Conservation (phyloP, 2,113 vertebrate genomes). For the Archocentrus centrarchus region DNA sequence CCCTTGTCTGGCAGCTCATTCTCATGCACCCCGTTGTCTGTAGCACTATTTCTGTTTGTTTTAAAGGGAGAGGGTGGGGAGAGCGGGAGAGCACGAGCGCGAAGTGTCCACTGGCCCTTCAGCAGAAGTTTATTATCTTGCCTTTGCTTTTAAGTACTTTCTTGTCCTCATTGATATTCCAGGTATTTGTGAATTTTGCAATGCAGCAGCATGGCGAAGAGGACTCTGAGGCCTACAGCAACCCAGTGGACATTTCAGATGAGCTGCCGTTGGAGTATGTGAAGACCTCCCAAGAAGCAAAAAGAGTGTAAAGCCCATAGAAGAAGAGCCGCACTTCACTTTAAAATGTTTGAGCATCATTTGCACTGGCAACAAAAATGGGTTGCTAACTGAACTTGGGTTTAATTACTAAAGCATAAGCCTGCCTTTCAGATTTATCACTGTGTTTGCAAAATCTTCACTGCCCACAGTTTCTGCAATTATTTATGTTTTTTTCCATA, state of each 20-base stretch:
- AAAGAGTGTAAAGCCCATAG: background rate
- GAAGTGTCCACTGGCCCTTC: constrained; percentile 23
- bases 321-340: background rate
- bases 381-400: background rate
- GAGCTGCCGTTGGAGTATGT: constrained; percentile 46
- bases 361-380: background rate
- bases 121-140: constrained; percentile 11
- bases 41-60: constrained; percentile 45
- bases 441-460: background rate
- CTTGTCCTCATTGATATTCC: constrained; percentile 18
- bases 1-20: constrained; percentile 56
- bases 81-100: background rate
- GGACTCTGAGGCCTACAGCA: constrained; percentile 31
- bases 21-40: constrained; percentile 40
- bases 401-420: background rate
- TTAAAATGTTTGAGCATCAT: background rate
- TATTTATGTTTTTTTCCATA: background rate
- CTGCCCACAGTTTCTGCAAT: background rate
- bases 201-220: constrained; percentile 65
- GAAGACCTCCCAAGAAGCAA: background rate
- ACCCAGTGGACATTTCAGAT: constrained; percentile 70
- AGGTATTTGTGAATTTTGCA: constrained; percentile 83
- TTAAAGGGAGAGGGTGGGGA: constrained; percentile 9
- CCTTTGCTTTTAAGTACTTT: constrained; percentile 8
- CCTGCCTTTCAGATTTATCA: background rate